Evolutionary conservation across 2,797 vertebrate species (phyloP).

Genomic region (Rhinichthys osculus): DNA sequence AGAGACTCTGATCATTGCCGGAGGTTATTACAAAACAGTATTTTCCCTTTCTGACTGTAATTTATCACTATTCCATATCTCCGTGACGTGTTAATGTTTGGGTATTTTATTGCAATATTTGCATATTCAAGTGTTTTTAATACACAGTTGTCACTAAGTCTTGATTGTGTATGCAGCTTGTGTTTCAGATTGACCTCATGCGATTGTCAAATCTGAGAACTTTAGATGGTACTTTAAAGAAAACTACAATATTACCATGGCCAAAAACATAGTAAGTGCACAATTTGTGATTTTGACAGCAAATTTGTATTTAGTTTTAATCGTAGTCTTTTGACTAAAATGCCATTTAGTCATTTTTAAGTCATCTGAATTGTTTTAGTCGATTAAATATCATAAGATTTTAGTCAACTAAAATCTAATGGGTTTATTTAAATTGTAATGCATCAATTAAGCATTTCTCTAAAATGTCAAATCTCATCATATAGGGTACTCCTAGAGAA

Average conservation of each 20-base stretch:
- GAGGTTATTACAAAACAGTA: slow-evolving; percentile 61
- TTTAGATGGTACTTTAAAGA: background rate
- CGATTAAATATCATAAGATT: too few species aligned
- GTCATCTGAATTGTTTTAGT: too few species aligned
- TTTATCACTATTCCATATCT: slow-evolving; percentile 3
- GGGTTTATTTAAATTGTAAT: too few species aligned
- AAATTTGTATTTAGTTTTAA: too few species aligned
- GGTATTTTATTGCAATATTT: slow-evolving; percentile 2
- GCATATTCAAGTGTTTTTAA: background rate
- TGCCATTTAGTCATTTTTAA: too few species aligned
- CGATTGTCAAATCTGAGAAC: background rate
- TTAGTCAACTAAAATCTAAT: too few species aligned
- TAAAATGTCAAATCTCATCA: too few species aligned
- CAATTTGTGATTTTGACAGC: background rate
- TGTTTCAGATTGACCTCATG: background rate
- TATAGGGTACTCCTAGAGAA: too few species aligned
- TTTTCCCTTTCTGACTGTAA: slow-evolving; percentile 44
- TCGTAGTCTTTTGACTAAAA: too few species aligned
- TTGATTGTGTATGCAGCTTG: background rate
- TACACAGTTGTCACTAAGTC: background rate
- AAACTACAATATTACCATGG: background rate
- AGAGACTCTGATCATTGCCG: slow-evolving; percentile 70
- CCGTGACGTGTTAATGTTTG: background rate
- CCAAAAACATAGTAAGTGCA: background rate
- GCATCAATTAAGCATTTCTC: too few species aligned